Evolutionary conservation across 2,888 invertebrate genomes (phyloP).

Genomic region (Scaeva pyrastri): DNA sequence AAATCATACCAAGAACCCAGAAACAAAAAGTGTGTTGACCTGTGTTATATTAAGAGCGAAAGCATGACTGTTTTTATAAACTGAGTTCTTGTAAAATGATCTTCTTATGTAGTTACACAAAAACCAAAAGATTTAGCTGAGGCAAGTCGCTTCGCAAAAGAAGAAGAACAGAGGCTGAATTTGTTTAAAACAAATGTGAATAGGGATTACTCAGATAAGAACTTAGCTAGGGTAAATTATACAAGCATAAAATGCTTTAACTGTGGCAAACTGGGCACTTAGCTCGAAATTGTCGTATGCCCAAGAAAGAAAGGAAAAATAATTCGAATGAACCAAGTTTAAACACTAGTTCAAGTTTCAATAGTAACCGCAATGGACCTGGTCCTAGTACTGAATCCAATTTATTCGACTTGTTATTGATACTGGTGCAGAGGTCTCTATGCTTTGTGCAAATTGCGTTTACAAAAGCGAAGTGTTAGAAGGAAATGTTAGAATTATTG

Average conservation of each 20-base stretch:
- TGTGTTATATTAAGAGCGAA: background rate
- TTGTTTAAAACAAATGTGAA: conserved; percentile 4
- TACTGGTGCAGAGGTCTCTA: background rate
- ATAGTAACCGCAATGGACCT: background rate
- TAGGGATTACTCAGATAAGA: conserved; percentile 1
- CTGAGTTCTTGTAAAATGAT: background rate
- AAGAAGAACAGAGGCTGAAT: background rate
- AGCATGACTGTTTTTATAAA: background rate
- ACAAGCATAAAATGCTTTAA: background rate
- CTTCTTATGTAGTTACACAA: background rate
- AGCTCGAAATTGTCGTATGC: no score
- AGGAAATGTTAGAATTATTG: no score
- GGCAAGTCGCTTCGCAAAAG: conserved; percentile 2
- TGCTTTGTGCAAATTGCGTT: background rate
- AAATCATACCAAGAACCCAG: no score
- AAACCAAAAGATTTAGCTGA: conserved; percentile 2
- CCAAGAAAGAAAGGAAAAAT: no score
- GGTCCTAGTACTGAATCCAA: no score
- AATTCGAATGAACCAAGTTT: no score
- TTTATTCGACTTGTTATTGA: background rate
- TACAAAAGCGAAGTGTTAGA: background rate
- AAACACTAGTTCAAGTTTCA: no score
- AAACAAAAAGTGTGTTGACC: background rate
- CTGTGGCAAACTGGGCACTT: no score
- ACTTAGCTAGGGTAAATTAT: background rate